Percentiles rank a stretch among this genome's conserved stretches.
phyloP scores from a whole-genome alignment of 2,797 vertebrate species.

The Vireo griseus region DNA sequence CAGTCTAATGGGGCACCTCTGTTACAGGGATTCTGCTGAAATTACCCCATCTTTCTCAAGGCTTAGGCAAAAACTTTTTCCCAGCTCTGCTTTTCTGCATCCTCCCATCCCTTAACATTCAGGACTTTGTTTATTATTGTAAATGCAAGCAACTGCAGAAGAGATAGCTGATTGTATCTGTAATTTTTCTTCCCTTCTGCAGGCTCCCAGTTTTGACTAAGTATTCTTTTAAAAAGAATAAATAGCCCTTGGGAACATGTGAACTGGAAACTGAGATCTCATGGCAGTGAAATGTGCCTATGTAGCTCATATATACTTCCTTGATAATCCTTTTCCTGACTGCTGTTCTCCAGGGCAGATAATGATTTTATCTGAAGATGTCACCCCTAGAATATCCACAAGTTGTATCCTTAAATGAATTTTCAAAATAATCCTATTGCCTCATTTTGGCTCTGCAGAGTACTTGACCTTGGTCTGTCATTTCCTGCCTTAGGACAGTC shows the following conservation, averaged over 20 bases:
- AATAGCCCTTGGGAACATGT: constrained; percentile 54
- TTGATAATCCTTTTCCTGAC: constrained; percentile 51
- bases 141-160: constrained; percentile 16
- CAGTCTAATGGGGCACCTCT: background rate
- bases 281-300: constrained; percentile 30
- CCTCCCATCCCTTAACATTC: background rate
- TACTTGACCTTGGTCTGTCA: constrained; percentile 46
- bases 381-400: constrained; percentile 38
- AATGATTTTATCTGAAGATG: constrained; percentile 50
- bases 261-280: constrained; percentile 42
- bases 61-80: background rate
- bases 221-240: constrained; percentile 45
- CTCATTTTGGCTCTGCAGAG: constrained; percentile 8
- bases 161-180: constrained; percentile 48
- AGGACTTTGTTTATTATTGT: constrained; percentile 17
- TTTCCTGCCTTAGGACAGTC: background rate
- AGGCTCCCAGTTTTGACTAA: constrained; percentile 40
- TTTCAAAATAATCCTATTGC: constrained; percentile 38
- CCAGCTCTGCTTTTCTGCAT: background rate
- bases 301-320: background rate
- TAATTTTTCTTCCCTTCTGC: constrained; percentile 20
- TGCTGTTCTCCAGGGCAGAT: constrained; percentile 39
- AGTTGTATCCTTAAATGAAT: constrained; percentile 33
- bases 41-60: background rate
- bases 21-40: background rate